Evolutionary conservation across 2,888 invertebrate genomes (phyloP), one percentile per base, ranked within the genome.

Genomic region (Bruchidius siliquastri): DNA sequence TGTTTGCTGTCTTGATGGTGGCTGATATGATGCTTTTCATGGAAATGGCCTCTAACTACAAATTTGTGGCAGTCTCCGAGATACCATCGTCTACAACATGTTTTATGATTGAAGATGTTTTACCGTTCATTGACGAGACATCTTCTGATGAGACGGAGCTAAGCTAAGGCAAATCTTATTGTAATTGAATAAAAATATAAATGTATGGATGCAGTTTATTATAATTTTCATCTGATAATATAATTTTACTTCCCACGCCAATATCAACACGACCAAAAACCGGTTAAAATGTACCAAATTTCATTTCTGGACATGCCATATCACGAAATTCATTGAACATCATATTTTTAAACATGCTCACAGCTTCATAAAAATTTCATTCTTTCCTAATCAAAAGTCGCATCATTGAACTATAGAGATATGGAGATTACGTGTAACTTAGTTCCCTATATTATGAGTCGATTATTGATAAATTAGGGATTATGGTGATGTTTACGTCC

Each of bases 1-100:
- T 94, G 70, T 94, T 93, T 84, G 92, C 93, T 0, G 88, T 87
- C 2, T 86, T 93, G 71, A 91, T 94, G 86, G 87, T 90, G 0
- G 82, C 89, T 0, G 93, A 92, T 72, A 94, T 93, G 90, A 80
- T 92, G 70, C 77, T 92, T 32, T 91, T 91, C 80, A 86, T 89
- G 67, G 86, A 87, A 72, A 90, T 91, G 89, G 87, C 88, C 0
- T 86, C 87, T 26, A 87, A 88, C 71, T 91, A 88, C 80, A 84
- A 85, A 73, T 85, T 85, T 77, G 85, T 86, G 8, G 82, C 84
- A 72, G 79, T 86, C 21, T 85, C 86, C 75, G 84, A 85, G 0
- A 86, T 87, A 72, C 86, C 86, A 0, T 86, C 87, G 72, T 87
- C 87, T 79, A 85, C 85, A 0, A 81, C 78, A 21, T 74, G 73